These are phyloP conservation scores for Brachypteracias leptosomus DNA, from an alignment of 2,113 vertebrate genomes.

Conservation along the genomic window DNA sequence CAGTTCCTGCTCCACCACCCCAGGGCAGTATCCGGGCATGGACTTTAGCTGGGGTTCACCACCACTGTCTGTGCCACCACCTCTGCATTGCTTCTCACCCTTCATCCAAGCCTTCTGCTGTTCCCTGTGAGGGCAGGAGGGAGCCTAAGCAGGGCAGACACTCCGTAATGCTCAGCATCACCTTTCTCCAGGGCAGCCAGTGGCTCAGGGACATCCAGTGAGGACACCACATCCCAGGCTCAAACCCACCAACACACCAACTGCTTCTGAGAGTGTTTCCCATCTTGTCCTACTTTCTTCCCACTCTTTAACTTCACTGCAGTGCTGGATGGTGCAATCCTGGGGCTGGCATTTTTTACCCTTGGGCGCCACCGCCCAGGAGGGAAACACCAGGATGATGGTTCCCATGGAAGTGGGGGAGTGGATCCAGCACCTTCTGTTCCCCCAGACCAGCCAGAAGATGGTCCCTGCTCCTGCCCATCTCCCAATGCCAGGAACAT, in stretches of 20 bases:
- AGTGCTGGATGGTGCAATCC: neutral
- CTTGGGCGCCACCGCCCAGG: neutral
- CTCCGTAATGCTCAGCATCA: rapidly evolving
- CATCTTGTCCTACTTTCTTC: neutral
- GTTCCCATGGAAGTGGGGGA: neutral
- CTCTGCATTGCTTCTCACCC: neutral
- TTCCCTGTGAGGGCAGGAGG: neutral
- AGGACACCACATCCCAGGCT: neutral
- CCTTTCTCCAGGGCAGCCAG: neutral
- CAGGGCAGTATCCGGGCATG: neutral
- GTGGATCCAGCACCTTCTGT: neutral
- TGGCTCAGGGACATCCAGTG: rapidly evolving
- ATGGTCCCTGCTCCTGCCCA: neutral
- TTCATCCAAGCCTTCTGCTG: neutral
- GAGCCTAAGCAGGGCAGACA: neutral
- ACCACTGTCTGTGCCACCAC: neutral
- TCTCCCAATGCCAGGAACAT: neutral
- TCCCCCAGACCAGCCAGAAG: neutral
- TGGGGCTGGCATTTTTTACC: neutral
- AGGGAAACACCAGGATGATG: neutral
- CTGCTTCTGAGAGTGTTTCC: neutral
- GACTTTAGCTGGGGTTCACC: neutral
- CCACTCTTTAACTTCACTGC: neutral
- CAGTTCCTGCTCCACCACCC: neutral
- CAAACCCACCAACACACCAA: rapidly evolving